Percentiles rank a stretch among this genome's conserved stretches.
Conservation (phyloP, 2,113 vertebrate species). For the Peromyscus californicus region DNA sequence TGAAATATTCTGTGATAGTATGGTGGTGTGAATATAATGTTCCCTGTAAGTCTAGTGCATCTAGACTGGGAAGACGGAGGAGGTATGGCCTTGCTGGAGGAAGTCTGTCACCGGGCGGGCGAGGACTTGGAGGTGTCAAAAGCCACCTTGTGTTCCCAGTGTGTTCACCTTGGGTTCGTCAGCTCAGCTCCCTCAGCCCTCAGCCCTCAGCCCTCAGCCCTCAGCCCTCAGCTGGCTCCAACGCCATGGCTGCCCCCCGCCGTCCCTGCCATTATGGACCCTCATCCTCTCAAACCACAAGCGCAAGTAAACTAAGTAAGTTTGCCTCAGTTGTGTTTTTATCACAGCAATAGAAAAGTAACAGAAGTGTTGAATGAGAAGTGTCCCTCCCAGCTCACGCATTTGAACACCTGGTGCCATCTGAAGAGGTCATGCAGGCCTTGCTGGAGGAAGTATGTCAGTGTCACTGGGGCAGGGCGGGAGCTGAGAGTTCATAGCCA, state of each 20-base stretch:
- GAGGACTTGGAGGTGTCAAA: background rate
- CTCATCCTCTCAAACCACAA: background rate
- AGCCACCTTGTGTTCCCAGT: background rate
- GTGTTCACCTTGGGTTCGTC: background rate
- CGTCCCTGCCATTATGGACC: background rate
- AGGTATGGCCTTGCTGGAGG: background rate
- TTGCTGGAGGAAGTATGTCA: background rate
- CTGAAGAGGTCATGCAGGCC: too few relatives aligned
- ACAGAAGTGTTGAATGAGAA: background rate
- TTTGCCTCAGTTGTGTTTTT: background rate
- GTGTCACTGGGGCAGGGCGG: background rate
- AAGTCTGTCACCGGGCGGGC: background rate
- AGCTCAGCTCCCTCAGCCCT: background rate
- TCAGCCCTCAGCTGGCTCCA: background rate
- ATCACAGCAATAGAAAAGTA: background rate
- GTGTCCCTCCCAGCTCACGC: background rate
- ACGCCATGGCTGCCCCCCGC: background rate
- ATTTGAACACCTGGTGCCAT: background rate
- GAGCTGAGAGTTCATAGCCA: background rate
- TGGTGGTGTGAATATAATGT: background rate
- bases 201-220: background rate
- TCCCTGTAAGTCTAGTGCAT: background rate
- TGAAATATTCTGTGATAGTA: background rate
- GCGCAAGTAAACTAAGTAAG: background rate
- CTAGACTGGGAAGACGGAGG: background rate